Evolutionary conservation across 1,140 invertebrate species (phyloP).

Genomic region (Drosophila pseudoananassae): DNA sequence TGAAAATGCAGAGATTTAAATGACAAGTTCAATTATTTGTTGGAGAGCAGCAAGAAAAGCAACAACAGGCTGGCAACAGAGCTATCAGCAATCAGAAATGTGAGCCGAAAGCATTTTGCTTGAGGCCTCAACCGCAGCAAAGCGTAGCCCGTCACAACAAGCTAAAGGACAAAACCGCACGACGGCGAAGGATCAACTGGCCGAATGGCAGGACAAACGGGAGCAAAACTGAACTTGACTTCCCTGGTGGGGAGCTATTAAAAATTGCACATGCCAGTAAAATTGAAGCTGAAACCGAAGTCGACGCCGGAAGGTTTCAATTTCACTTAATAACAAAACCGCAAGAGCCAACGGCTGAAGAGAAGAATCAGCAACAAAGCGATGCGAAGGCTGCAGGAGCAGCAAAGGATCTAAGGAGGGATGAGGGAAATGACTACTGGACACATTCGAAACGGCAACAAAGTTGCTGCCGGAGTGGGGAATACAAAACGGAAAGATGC

Average conservation of each 20-base stretch:
- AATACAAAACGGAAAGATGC: slow-evolving; percentile 39
- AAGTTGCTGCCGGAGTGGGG: slow-evolving; percentile 30
- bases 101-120: slow-evolving; percentile 43
- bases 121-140: slow-evolving; percentile 31
- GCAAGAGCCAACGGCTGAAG: slow-evolving; percentile 21
- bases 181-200: slow-evolving; percentile 59
- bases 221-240: slow-evolving; percentile 23
- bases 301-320: slow-evolving; percentile 68
- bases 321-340: slow-evolving; percentile 75
- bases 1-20: slow-evolving; percentile 33
- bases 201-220: slow-evolving; percentile 29
- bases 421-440: slow-evolving; percentile 27
- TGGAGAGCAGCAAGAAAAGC: background rate
- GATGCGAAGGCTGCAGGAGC: slow-evolving; percentile 4
- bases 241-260: slow-evolving; percentile 52
- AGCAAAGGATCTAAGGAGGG: slow-evolving; percentile 7
- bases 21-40: slow-evolving; percentile 40
- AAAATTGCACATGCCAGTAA: slow-evolving; percentile 75
- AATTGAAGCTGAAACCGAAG: slow-evolving; percentile 70
- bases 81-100: slow-evolving; percentile 28
- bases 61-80: slow-evolving; percentile 4
- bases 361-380: slow-evolving; percentile 32
- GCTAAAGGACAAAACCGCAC: slow-evolving; percentile 54
- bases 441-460: slow-evolving; percentile 39
- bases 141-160: slow-evolving; percentile 33